A percentile compares a stretch with the other conserved stretches of the same genome.
Conservation (phyloP, 2,113 vertebrate genomes). For the Paradoxurus hermaphroditus region DNA sequence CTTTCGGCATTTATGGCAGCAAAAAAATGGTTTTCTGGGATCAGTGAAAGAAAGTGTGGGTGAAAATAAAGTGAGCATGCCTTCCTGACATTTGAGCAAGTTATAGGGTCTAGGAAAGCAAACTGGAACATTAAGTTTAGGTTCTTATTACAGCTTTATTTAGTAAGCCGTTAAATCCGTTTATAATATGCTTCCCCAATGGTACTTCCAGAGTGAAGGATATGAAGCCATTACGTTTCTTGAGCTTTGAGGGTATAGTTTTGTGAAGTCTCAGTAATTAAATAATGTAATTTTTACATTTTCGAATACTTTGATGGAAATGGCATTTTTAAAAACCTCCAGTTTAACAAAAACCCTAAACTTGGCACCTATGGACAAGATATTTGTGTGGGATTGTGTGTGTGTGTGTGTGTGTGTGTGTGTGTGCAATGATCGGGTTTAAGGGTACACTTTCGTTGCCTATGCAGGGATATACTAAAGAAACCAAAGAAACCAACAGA, state of each 20-base stretch:
- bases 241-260: not conserved
- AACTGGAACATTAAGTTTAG: not conserved
- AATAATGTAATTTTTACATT: slow-evolving; percentile 39
- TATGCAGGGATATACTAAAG: not conserved
- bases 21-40: not conserved
- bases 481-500: not conserved
- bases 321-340: not conserved
- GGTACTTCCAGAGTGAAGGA: not conserved
- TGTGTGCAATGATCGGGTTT: not conserved
- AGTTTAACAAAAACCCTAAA: not conserved
- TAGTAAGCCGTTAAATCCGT: slow-evolving; percentile 14
- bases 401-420: not conserved
- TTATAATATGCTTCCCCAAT: not conserved
- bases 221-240: not conserved
- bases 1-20: not conserved
- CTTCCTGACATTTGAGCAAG: not conserved
- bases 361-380: not conserved
- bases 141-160: not conserved
- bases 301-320: slow-evolving; percentile 15
- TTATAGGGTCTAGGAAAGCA: not conserved
- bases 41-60: not conserved
- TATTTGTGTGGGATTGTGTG: not conserved
- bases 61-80: not conserved
- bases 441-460: not conserved
- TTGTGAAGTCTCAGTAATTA: slow-evolving; percentile 18